phyloP scores from a whole-genome alignment of 2,888 invertebrate genomes.

The Monochamus alternatus region DNA sequence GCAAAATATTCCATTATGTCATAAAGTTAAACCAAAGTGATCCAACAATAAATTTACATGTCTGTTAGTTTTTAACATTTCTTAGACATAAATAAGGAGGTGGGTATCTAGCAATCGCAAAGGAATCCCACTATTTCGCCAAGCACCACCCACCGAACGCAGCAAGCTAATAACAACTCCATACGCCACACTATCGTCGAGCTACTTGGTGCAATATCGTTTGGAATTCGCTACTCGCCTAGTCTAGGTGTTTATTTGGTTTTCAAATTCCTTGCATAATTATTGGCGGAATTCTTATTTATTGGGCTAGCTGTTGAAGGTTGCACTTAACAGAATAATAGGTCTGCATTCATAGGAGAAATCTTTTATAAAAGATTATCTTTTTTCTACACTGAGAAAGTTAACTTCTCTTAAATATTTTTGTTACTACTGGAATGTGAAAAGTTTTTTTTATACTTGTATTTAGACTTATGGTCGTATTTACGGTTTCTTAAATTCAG shows the following conservation, averaged over 20 bases:
- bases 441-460: too few species aligned
- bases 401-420: too few species aligned
- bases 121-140: constrained; percentile 34
- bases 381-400: too few species aligned
- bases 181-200: constrained; percentile 38
- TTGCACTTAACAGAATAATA: neutral
- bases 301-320: constrained; percentile 4
- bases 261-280: constrained; percentile 35
- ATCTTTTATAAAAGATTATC: too few species aligned
- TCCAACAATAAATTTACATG: constrained; percentile 1
- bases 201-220: constrained; percentile 29
- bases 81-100: constrained; percentile 30
- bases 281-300: constrained; percentile 12
- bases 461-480: too few species aligned
- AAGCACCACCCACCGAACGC: constrained; percentile 48
- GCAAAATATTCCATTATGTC: too few species aligned
- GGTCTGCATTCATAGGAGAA: too few species aligned
- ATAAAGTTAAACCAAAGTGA: neutral
- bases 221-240: constrained; percentile 31
- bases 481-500: too few species aligned
- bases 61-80: constrained; percentile 19
- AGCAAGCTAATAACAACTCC: constrained; percentile 39
- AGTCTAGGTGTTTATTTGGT: constrained; percentile 37
- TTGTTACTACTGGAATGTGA: too few species aligned
- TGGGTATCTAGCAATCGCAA: constrained; percentile 29